These are phyloP conservation scores for Odontocolon sp. DNA, from an alignment of 2,888 invertebrate species.

Conservation along the genomic window DNA sequence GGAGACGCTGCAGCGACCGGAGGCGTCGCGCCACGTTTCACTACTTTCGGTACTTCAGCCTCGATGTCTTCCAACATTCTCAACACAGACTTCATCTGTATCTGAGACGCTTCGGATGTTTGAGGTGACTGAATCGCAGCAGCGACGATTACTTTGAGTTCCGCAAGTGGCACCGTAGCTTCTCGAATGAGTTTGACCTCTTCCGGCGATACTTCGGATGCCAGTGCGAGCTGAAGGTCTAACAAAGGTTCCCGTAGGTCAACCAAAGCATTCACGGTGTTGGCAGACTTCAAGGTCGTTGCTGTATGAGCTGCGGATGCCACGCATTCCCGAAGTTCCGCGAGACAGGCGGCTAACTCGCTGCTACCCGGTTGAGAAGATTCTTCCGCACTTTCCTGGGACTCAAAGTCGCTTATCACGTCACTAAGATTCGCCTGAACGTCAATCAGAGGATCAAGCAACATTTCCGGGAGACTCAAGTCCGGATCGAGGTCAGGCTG, in stretches of 20 bases:
- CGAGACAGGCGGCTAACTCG: constrained; percentile 68
- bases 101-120: constrained; percentile 58
- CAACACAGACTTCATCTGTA: constrained; percentile 65
- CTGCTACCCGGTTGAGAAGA: constrained; percentile 61
- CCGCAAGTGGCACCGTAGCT: constrained; percentile 84
- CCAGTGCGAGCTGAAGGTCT: constrained; percentile 69
- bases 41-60: constrained; percentile 65
- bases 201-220: constrained; percentile 76
- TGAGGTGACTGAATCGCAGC: constrained; percentile 86
- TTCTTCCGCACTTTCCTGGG: constrained; percentile 63
- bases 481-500: constrained; percentile 61
- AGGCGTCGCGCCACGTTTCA: constrained; percentile 48
- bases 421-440: constrained; percentile 73
- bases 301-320: constrained; percentile 74
- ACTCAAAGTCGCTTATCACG: constrained; percentile 70
- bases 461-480: constrained; percentile 70
- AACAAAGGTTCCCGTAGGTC: constrained; percentile 73
- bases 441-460: constrained; percentile 75
- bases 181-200: constrained; percentile 83
- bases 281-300: constrained; percentile 71
- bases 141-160: constrained; percentile 85
- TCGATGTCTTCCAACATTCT: constrained; percentile 72
- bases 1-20: not conserved
- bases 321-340: constrained; percentile 73
- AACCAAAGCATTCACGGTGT: constrained; percentile 70